Evolutionary conservation across 1,140 invertebrate species (phyloP), one percentile per base, ranked within the genome.

Genomic region (Drosophila pandora): DNA sequence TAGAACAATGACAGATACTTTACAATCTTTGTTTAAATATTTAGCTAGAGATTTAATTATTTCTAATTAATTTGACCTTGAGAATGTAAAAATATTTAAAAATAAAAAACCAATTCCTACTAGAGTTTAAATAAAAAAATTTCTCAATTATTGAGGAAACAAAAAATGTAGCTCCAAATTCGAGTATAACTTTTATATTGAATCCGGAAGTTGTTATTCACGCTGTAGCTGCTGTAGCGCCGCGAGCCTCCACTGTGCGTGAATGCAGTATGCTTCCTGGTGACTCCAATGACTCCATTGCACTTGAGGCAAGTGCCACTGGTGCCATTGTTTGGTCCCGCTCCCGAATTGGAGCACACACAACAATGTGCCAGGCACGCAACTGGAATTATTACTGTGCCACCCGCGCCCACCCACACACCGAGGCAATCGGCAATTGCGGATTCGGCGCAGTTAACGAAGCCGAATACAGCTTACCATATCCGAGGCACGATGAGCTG

Each of bases 121-220:
- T n/a, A 37, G 1, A 37, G 10, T 4, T 37, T 37, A 2, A 17
- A 17, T 43, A 21, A 43, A 43, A 43, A 21, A 9, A 7, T 41
- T 13, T 41, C 39, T 41, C 8, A 17, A 43, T 43, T 43, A 21
- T 21, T 17, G 5, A 21, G 41, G 13, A 43, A 43, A 43, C 13
- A 17, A 1, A 43, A 17, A 10, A 22, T 13, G 2, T 9, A 2
- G n/a, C 57, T 59, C 32, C 6, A 13, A 6, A 6, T 21, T 13
- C 5, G 13, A 2, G 61, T 57, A 53, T 58, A 64, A 77, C 62
- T 12, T 3, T 43, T 43, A 21, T 43, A 43, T 43, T 57, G 48
- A 78, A 68, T 59, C 83, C 75, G 83, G 82, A 87, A 87, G 76
- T 79, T 78, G 71, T 82, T 82, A 78, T 82, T 63, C 79, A 75